phyloP scores from a whole-genome alignment of 2,113 vertebrate genomes.

The Sorex fumeus region DNA sequence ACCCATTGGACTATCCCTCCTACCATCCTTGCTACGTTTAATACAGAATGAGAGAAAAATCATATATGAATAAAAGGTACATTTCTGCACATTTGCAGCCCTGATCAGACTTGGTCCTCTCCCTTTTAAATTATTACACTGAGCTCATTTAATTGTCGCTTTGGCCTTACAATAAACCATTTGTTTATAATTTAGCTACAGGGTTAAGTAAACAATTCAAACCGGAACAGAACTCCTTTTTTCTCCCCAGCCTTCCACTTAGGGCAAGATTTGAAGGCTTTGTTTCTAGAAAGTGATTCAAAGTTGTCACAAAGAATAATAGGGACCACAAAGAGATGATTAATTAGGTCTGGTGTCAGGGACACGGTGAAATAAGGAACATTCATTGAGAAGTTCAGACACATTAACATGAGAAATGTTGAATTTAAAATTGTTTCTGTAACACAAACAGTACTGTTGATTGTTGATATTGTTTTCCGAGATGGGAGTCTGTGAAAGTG shows the following conservation, averaged over 20 bases:
- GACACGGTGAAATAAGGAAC: slow-evolving; percentile 61
- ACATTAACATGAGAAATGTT: slow-evolving; percentile 62
- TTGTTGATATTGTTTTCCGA: not conserved
- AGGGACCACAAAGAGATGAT: slow-evolving; percentile 60
- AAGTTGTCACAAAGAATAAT: slow-evolving; percentile 72
- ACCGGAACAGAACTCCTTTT: slow-evolving; percentile 47
- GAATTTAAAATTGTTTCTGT: slow-evolving; percentile 60
- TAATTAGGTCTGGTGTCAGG: slow-evolving; percentile 68
- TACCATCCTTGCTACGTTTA: not conserved
- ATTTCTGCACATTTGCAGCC: slow-evolving; percentile 12
- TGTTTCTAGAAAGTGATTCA: slow-evolving; percentile 68
- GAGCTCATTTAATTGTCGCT: slow-evolving; percentile 66
- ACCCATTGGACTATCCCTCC: too few species aligned
- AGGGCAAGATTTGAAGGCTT: slow-evolving; percentile 59
- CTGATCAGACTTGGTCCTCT: slow-evolving; percentile 9
- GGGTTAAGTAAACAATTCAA: slow-evolving; percentile 80
- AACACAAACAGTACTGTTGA: slow-evolving; percentile 20
- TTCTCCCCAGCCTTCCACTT: slow-evolving; percentile 31
- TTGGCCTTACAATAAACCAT: slow-evolving; percentile 53
- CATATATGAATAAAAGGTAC: not conserved
- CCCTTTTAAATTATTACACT: slow-evolving; percentile 27
- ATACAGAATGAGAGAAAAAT: not conserved
- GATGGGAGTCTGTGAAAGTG: slow-evolving; percentile 15
- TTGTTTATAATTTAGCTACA: slow-evolving; percentile 67
- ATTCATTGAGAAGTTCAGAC: slow-evolving; percentile 41